These are phyloP conservation scores for Cochlearius cochlearius DNA, from an alignment of 2,113 vertebrate species.

Conservation along the genomic window DNA sequence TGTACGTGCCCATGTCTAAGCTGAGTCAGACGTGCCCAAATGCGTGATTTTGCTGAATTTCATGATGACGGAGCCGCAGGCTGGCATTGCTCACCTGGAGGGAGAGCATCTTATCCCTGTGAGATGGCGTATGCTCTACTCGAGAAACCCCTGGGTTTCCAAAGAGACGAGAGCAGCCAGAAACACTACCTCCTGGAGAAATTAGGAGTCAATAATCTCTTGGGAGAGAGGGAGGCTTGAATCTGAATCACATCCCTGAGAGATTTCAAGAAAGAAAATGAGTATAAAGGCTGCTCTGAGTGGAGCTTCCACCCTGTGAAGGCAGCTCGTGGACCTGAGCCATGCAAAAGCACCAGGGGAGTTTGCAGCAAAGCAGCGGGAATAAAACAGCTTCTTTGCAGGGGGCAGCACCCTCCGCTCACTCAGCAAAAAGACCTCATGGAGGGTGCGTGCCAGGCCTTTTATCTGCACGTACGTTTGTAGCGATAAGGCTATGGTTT, in stretches of 20 bases:
- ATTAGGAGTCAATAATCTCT: background rate
- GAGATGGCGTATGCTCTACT: background rate
- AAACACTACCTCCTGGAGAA: background rate
- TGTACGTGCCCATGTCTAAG: accelerated
- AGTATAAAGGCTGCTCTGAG: background rate
- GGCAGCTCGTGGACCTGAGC: background rate
- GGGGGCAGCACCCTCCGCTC: background rate
- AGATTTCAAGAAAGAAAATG: background rate
- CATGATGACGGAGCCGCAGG: background rate
- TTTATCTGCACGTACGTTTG: background rate
- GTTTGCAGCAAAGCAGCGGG: background rate
- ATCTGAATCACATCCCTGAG: background rate
- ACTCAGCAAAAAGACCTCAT: background rate
- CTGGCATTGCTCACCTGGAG: background rate
- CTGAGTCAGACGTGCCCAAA: background rate
- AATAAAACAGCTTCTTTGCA: background rate
- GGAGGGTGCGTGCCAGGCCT: background rate
- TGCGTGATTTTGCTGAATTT: background rate
- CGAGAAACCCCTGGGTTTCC: background rate
- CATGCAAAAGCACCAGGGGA: background rate
- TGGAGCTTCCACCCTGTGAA: background rate
- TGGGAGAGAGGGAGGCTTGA: background rate
- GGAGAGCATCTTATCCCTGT: background rate
- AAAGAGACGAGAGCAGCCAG: background rate
- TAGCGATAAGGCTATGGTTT: background rate